Evolutionary conservation across 2,797 vertebrate genomes (phyloP).

Genomic region (Artibeus lituratus): DNA sequence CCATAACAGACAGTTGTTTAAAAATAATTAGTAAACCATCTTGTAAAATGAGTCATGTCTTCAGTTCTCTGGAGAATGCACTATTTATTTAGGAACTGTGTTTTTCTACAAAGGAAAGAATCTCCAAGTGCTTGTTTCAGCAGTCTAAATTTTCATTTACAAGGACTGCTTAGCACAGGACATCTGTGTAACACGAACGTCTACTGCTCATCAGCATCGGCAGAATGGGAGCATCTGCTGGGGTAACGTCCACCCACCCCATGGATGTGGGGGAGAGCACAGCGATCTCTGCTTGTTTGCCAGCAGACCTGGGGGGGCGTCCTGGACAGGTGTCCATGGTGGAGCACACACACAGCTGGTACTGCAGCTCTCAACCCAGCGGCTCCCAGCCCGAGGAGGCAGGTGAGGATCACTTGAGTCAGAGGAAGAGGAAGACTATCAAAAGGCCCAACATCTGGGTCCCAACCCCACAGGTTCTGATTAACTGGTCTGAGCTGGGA

Average conservation of each 20-base stretch:
- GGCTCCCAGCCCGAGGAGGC: too few species aligned
- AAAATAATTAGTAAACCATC: background rate
- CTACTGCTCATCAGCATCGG: background rate
- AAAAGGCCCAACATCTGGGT: background rate
- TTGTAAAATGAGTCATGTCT: background rate
- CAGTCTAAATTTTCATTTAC: background rate
- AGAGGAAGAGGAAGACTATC: background rate
- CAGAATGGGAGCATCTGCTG: background rate
- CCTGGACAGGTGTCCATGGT: fast-evolving
- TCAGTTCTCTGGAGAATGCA: background rate
- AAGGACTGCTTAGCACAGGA: background rate
- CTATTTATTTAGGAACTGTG: background rate
- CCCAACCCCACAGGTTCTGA: background rate
- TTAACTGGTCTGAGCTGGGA: background rate
- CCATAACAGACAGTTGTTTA: background rate
- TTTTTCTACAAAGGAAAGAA: background rate
- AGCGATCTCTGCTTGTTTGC: background rate
- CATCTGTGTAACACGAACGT: background rate
- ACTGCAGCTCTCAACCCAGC: background rate
- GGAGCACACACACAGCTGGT: background rate
- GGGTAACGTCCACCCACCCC: background rate
- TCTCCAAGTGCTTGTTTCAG: background rate
- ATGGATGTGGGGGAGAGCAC: background rate
- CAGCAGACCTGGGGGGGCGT: background rate
- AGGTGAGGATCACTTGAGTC: background rate